Evolutionary conservation across 2,113 vertebrate genomes (phyloP).

Genomic region (Sinocyclocheilus grahami): DNA sequence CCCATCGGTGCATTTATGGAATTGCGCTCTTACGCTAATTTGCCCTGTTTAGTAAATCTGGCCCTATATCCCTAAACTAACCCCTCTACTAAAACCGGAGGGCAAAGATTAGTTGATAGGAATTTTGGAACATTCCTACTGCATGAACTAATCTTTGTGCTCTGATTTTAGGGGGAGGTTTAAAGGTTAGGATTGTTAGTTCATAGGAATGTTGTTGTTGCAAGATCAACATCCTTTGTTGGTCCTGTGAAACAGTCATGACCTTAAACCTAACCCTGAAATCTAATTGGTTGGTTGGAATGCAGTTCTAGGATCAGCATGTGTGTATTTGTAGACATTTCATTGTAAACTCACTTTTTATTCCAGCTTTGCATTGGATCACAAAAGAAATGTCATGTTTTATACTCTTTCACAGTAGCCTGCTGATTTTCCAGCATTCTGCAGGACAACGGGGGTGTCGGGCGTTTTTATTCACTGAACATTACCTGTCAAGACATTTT

Average conservation of each 20-base stretch:
- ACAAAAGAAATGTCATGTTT: constrained; percentile 16
- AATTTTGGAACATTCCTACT: not conserved
- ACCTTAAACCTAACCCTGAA: not conserved
- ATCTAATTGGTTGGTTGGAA: not conserved
- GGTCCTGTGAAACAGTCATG: not conserved
- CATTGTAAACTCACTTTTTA: not conserved
- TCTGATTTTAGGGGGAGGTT: not conserved
- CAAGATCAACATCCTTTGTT: not conserved
- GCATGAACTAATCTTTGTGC: not conserved
- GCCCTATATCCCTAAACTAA: not conserved
- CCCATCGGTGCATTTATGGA: no score
- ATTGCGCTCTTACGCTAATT: no score
- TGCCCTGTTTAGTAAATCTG: no score
- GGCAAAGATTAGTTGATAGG: not conserved
- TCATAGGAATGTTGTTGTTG: not conserved
- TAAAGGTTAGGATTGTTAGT: not conserved
- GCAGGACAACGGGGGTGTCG: not conserved
- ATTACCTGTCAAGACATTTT: not conserved
- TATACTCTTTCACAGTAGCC: not conserved
- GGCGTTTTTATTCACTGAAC: not conserved
- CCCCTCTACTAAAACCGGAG: not conserved
- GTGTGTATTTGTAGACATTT: not conserved
- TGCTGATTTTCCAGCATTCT: constrained; percentile 15
- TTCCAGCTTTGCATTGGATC: not conserved
- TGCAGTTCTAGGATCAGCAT: not conserved